These are phyloP conservation scores for Ahaetulla prasina DNA, from an alignment of 2,113 vertebrate species.

Conservation along the genomic window DNA sequence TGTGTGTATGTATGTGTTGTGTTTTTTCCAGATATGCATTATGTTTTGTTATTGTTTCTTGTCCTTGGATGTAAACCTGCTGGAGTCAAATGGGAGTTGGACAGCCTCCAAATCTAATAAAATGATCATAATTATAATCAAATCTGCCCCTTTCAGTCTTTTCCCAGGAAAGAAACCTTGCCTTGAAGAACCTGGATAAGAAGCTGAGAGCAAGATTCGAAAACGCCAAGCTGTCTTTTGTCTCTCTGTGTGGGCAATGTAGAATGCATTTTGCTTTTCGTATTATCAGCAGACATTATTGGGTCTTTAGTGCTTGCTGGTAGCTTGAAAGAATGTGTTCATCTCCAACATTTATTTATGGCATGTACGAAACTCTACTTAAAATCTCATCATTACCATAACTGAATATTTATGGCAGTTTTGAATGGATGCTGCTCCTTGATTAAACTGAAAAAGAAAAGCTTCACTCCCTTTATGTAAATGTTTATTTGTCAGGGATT, in stretches of 20 bases:
- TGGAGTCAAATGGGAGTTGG: not conserved
- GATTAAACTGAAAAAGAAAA: slow-evolving; percentile 59
- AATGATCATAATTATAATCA: not conserved
- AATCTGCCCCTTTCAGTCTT: not conserved
- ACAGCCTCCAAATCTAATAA: not conserved
- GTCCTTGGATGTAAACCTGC: not conserved
- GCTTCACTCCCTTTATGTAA: slow-evolving; percentile 65
- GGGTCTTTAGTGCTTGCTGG: slow-evolving; percentile 36
- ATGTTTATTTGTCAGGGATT: slow-evolving; percentile 66
- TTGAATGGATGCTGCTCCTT: slow-evolving; percentile 61
- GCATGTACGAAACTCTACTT: slow-evolving; percentile 62
- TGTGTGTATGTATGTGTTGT: not conserved
- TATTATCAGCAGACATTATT: slow-evolving; percentile 52
- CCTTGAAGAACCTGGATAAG: not conserved
- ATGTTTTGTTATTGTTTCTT: not conserved
- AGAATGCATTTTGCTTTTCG: slow-evolving; percentile 30
- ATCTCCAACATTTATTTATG: slow-evolving; percentile 70
- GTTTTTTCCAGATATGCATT: not conserved
- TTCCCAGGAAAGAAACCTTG: not conserved
- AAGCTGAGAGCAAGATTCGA: not conserved
- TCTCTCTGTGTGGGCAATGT: slow-evolving; percentile 22
- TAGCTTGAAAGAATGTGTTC: slow-evolving; percentile 54
- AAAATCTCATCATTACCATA: slow-evolving; percentile 69
- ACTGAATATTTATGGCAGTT: slow-evolving; percentile 71
- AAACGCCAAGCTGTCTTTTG: slow-evolving; percentile 10